Evolutionary conservation across 1,140 invertebrate genomes (phyloP).

Genomic region (Rhyzopertha dominica): DNA sequence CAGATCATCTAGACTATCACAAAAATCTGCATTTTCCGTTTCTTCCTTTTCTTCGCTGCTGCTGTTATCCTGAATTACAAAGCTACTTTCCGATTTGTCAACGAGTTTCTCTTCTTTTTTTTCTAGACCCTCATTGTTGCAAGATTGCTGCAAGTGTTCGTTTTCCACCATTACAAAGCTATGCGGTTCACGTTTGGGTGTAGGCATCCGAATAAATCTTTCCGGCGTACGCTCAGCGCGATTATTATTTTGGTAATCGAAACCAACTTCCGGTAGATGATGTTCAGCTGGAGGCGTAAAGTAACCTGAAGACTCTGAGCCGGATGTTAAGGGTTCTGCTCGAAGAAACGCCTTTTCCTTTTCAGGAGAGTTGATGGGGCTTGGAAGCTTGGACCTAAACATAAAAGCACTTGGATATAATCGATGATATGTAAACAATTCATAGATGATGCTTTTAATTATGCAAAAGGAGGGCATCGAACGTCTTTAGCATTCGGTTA

Average conservation of each 20-base stretch:
- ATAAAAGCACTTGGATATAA: not conserved
- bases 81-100: not conserved
- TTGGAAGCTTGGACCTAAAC: slow-evolving; percentile 22
- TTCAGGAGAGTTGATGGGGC: slow-evolving; percentile 14
- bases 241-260: too few species aligned
- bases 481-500: too few species aligned
- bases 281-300: slow-evolving; percentile 37
- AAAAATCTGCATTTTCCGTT: too few species aligned
- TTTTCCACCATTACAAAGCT: too few species aligned
- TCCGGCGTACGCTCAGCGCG: too few species aligned
- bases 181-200: not conserved
- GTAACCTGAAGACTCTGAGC: slow-evolving; percentile 42
- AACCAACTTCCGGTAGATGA: too few species aligned
- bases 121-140: too few species aligned
- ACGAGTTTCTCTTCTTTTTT: too few species aligned
- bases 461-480: too few species aligned
- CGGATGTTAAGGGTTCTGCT: slow-evolving; percentile 30
- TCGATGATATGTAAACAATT: not conserved
- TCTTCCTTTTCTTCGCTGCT: not conserved
- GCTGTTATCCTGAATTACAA: not conserved
- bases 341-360: slow-evolving; percentile 7
- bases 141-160: too few species aligned
- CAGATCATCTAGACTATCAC: slow-evolving; percentile 21
- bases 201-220: too few species aligned
- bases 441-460: too few species aligned